A percentile compares a stretch with the other conserved stretches of the same genome.
phyloP scores from a whole-genome alignment of 2,888 invertebrate genomes.

The Philonicus albiceps region DNA sequence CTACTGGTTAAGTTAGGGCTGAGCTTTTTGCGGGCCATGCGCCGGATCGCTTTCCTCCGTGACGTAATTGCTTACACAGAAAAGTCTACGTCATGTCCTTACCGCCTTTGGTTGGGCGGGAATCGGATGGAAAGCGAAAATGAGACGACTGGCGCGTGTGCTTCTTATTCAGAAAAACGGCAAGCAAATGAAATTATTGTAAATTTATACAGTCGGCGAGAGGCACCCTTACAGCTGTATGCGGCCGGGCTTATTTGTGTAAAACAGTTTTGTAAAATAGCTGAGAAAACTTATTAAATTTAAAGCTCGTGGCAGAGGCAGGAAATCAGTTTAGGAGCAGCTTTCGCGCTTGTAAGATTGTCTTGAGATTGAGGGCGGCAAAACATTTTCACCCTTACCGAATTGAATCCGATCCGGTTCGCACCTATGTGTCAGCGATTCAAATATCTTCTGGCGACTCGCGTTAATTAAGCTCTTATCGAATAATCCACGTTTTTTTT shows the following conservation, averaged over 20 bases:
- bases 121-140: not conserved
- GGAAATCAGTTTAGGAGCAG: not conserved
- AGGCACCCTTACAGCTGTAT: not conserved
- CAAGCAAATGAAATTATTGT: slow-evolving; percentile 38
- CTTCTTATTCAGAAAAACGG: not conserved
- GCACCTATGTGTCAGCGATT: not conserved
- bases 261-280: not conserved
- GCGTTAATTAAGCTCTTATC: not conserved
- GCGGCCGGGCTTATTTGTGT: not conserved
- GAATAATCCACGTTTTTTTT: not conserved
- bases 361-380: not conserved
- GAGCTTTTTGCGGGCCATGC: not conserved
- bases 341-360: not conserved
- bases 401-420: not conserved
- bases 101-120: not conserved
- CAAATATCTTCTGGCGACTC: not conserved
- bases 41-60: not conserved
- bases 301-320: not conserved
- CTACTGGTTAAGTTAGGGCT: not conserved
- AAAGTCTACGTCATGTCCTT: slow-evolving; percentile 13
- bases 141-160: not conserved
- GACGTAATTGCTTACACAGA: not conserved
- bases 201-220: slow-evolving; percentile 29
- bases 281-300: not conserved
- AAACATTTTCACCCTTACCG: not conserved